A percentile compares a stretch with the other conserved stretches of the same genome.
Conservation (phyloP, 1,140 invertebrate genomes). For the Macrosteles quadrilineatus region DNA sequence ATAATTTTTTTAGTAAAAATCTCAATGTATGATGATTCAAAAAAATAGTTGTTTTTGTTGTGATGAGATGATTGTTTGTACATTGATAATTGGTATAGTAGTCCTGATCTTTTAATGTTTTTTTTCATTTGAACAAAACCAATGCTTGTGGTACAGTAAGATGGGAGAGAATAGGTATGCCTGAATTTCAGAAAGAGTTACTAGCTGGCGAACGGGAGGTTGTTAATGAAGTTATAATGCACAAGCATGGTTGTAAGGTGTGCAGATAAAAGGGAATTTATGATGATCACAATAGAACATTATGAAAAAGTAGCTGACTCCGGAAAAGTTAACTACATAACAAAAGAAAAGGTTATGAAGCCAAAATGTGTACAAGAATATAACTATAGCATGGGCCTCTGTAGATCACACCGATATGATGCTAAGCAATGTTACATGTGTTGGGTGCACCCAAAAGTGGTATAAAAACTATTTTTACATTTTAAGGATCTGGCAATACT, state of each 20-base stretch:
- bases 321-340: constrained; percentile 30
- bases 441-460: constrained; percentile 44
- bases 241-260: constrained; percentile 45
- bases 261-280: constrained; percentile 43
- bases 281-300: constrained; percentile 46
- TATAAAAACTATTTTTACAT: constrained; percentile 40
- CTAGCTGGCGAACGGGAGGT: no score
- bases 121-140: no score
- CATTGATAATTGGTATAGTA: no score
- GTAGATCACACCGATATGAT: constrained; percentile 49
- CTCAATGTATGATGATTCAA: no score
- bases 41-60: no score
- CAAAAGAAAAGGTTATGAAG: constrained; percentile 40
- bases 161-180: no score
- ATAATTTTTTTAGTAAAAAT: no score
- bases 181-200: no score
- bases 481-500: constrained; percentile 38
- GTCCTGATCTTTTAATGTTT: no score
- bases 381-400: constrained; percentile 47
- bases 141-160: no score
- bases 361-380: constrained; percentile 48
- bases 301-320: constrained; percentile 35
- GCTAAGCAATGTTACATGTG: constrained; percentile 47
- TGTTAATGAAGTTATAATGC: no score
- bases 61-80: no score